These are phyloP conservation scores for Geophilus truncorum DNA, from an alignment of 2,888 invertebrate genomes.

Conservation along the genomic window DNA sequence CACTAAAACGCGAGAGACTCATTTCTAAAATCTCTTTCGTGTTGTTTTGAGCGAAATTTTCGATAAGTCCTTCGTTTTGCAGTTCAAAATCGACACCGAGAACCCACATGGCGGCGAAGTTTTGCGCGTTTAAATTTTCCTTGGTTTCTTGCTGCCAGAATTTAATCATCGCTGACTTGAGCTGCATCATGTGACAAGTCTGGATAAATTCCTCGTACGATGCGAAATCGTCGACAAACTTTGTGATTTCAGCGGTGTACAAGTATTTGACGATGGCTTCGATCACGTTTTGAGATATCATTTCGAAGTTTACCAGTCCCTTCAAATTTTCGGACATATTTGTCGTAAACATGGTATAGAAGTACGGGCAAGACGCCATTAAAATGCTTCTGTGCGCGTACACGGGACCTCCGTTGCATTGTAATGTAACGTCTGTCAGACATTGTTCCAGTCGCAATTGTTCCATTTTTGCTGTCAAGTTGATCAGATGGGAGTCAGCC, in stretches of 20 bases:
- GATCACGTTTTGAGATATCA: neutral
- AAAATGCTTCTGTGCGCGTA: neutral
- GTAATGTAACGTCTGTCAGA: neutral
- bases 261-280: neutral
- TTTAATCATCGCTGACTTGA: neutral
- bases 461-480: too few species aligned
- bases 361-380: neutral
- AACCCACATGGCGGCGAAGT: neutral
- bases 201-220: neutral
- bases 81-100: neutral
- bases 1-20: neutral
- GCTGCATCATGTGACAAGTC: neutral
- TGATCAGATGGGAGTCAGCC: too few species aligned
- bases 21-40: neutral
- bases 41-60: neutral
- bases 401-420: neutral
- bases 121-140: neutral
- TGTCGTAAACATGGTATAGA: neutral
- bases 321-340: neutral
- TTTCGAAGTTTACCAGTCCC: neutral
- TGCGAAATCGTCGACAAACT: neutral
- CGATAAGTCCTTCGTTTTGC: neutral
- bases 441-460: neutral
- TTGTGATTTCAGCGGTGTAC: neutral
- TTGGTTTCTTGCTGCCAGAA: neutral